Evolutionary conservation across 2,113 vertebrate species (phyloP), one percentile per base, ranked within the genome.

Genomic region (Pseudonaja textilis): DNA sequence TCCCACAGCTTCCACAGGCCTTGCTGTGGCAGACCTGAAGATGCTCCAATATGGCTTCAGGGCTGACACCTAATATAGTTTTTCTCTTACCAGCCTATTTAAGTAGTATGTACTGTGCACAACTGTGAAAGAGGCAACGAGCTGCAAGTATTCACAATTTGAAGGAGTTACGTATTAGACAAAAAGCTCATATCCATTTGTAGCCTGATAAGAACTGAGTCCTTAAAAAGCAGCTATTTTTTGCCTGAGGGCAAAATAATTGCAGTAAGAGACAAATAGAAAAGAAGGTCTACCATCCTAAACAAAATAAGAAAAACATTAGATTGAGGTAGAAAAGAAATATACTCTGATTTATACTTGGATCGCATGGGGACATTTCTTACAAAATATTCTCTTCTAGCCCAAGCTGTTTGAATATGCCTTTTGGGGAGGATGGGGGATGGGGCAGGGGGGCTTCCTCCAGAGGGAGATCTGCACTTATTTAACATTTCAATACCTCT

Each of bases 231-330:
- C 14, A 0, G 56, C 1, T 20, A 50, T 42, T 91, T 91, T 1
- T 89, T 85, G 14, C 47, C 57, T 94, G 61, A 91, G 59, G 91
- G 8, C 14, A 93, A 93, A 91, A 50, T 93, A 85, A 45, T 2
- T 81, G 22, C 90, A 91, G 91, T 85, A 90, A 25, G 56, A 89
- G n/a, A 42, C 26, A 74, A 45, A 26, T 54, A 74, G 25, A 55
- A 92, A 45, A 2, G 92, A 64, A 91, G 90, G 1, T 8, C 91
- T 25, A 56, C 0, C 1, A 93, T 87, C 3, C 4, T 81, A 29
- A 34, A n/a, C 52, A 12, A 5, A 94, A 11, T 59, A 1, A 16
- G 57, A 10, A 88, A 93, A 93, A 91, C 3, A 18, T 10, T 91
- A 86, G 4, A 20, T 89, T 42, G 47, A 88, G 3, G 61, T 3